Base-by-base conservation (phyloP, 2,113 vertebrate species). In the Calyptommatus sinebrachiatus region DNA sequence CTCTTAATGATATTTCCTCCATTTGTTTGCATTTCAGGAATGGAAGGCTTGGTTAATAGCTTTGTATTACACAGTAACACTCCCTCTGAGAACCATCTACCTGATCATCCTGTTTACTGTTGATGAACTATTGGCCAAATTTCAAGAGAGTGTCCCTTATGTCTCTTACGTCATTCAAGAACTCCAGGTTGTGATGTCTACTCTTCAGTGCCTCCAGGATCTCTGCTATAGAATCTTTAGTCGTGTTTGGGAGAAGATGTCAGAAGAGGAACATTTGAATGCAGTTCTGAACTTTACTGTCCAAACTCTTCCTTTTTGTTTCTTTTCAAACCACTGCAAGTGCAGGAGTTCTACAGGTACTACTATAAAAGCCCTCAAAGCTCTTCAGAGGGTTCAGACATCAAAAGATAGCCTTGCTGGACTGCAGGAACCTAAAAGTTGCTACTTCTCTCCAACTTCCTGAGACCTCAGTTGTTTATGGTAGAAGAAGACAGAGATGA, bases 1-100 rank as follows among this genome's bases (percentile, higher is more conserved):
- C 35, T 41, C 22, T 66, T 24, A 35, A 66, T 35, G 65, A 60
- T 67, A 73, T n/a, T 66, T 26, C 16, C 20, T 68, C 28, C 28
- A 35, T 60, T 29, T 46, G 1, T 61, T 69, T 50, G 4, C 7
- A 24, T 76, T 81, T 31, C 66, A 81, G 79, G 79, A 81, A 63
- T 81, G 79, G 79, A 81, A 76, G 45, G 65, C 50, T 29, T 76
- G 79, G 79, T 48, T 81, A 28, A 46, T 76, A 24, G 73, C 79
- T 41, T 69, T 81, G 65, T 69, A 81, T 53, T 81, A 70, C 29
- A 76, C 79, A 9, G 12, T 81, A 14, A 81, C 66, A 2, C 79
- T 81, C 6, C 79, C 73, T 8, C 66, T 81, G 79, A 81, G 73
- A 41, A 81, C 79, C 16, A 7, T 76, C 66, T 76, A 81, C n/a